phyloP scores from a whole-genome alignment of 2,888 invertebrate species.

The Eurytoma californica region DNA sequence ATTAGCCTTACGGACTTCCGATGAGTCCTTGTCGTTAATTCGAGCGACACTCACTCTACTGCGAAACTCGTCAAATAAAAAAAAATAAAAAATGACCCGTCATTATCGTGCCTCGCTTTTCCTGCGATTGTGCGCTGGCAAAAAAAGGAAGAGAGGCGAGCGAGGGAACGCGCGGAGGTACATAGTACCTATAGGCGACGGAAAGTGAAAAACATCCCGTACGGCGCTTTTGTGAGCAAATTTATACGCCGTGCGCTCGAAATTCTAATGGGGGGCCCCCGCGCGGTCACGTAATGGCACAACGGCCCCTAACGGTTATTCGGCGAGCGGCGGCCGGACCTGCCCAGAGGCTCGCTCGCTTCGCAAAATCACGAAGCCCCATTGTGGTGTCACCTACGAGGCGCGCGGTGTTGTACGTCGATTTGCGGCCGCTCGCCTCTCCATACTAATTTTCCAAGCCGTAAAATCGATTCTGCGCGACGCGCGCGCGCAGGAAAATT shows the following conservation, averaged over 20 bases:
- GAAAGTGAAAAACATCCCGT: not conserved
- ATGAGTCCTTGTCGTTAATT: slow-evolving; percentile 19
- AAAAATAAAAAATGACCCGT: no score
- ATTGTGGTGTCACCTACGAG: not conserved
- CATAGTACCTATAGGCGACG: no score
- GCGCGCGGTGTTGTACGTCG: not conserved
- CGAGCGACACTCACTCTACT: slow-evolving; percentile 11
- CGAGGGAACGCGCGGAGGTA: no score
- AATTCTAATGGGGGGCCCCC: slow-evolving; percentile 38
- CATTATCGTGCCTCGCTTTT: not conserved
- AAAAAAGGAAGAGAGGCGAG: not conserved
- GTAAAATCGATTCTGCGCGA: not conserved
- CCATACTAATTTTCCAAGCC: slow-evolving; percentile 9
- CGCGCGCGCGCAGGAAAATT: no score
- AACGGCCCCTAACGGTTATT: slow-evolving; percentile 51
- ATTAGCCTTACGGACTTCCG: slow-evolving; percentile 31
- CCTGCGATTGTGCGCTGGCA: not conserved
- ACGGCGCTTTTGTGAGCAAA: slow-evolving; percentile 5
- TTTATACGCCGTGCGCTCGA: slow-evolving; percentile 34
- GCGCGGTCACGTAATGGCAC: slow-evolving; percentile 52
- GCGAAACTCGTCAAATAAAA: not conserved
- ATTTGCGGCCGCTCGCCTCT: slow-evolving; percentile 3
- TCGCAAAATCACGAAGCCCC: slow-evolving; percentile 9
- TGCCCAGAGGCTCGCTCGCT: not conserved
- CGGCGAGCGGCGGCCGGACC: not conserved